Evolutionary conservation across 2,113 vertebrate genomes (phyloP), one percentile per base, ranked within the genome.

Genomic region (Tiliqua scincoides): DNA sequence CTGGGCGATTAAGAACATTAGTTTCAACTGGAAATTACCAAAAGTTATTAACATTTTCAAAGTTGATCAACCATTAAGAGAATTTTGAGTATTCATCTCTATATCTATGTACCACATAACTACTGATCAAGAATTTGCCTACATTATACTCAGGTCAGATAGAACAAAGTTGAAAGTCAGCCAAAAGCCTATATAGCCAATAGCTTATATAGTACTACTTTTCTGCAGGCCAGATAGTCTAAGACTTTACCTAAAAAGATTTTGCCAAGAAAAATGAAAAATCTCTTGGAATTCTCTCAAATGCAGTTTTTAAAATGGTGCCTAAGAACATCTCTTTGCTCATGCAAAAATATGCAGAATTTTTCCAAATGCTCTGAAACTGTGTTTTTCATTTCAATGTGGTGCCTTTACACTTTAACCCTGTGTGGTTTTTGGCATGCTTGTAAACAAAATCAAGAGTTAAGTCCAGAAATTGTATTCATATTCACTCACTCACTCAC

Each of bases 61-160:
- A 5, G 65, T 6, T 0, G 2, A 27, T n/a, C 21, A 48, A 43
- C 14, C 54, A 57, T 0, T 3, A 89, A 68, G 4, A 27, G 4
- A 20, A 32, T 72, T 12, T 7, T 30, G 3, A 32, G 63, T 14
- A 88, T 52, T 10, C 6, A 35, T 32, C 6, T 21, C 23, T 75
- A 37, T 0, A 32, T n/a, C n/a, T 14, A 6, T 0, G 15, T 20
- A 37, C 35, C 68, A 71, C 32, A 71, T n/a, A 20, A 35, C 32
- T 35, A 71, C 32, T 37, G 67, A 70, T 70, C 30, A 67, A 67
- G n/a, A 71, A 35, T 32, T 35, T 20, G 4, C 30, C 67, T 68
- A 68, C n/a, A 68, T 57, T 57, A 57, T 57, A 15, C 17, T 68
- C 32, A 17, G n/a, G n/a, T n/a, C n/a, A 68, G n/a, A 32, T 12